phyloP scores from a whole-genome alignment of 2,113 vertebrate genomes.

The Ceyx margarethae region DNA sequence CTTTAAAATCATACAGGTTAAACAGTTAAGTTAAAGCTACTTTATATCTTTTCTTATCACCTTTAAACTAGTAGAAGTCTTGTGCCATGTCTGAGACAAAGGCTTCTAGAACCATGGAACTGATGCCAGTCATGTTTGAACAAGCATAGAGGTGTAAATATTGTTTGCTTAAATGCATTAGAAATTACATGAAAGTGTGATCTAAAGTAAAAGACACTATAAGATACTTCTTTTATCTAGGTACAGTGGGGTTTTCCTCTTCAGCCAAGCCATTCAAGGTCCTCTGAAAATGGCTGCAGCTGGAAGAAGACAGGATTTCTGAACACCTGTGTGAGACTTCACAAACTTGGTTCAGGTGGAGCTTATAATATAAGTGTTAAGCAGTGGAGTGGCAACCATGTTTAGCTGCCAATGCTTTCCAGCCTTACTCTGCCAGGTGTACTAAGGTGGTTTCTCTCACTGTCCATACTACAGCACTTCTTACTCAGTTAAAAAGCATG shows the following conservation, averaged over 20 bases:
- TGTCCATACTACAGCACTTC: background rate
- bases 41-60: background rate
- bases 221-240: background rate
- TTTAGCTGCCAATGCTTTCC: background rate
- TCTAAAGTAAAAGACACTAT: no score
- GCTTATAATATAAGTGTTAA: background rate
- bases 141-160: no score
- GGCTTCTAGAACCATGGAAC: no score
- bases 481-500: background rate
- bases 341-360: background rate
- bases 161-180: no score
- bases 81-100: background rate
- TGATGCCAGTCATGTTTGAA: no score
- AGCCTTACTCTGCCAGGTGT: background rate
- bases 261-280: background rate
- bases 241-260: background rate
- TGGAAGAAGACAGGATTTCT: background rate
- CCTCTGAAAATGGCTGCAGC: background rate
- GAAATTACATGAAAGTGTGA: no score
- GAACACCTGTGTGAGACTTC: background rate
- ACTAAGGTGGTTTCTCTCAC: background rate
- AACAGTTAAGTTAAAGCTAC: background rate
- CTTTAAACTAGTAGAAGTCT: background rate
- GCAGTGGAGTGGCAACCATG: background rate
- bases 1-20: background rate